Base-by-base conservation (phyloP, 2,797 vertebrate species). In the Scarus forsteni region DNA sequence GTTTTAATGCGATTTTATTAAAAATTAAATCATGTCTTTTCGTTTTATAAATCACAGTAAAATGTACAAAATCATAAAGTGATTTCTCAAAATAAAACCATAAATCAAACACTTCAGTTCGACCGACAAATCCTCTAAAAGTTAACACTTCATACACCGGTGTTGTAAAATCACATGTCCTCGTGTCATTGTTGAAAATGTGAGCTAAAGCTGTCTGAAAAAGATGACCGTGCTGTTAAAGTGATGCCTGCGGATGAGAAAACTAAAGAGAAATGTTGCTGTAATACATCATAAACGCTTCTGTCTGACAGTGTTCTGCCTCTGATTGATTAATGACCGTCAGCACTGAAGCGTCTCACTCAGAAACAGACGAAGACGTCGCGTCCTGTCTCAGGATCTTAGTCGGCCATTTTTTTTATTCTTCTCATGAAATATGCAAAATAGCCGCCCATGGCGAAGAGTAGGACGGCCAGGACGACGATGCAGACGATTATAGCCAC, bases 401-500 rank as follows among this genome's bases (percentile, higher is more conserved):
- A 74, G 13, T 60, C 49, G 10, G 42, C 9, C 1, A 15, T 1
- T 36, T 19, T 0, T 50, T 72, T 80, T 64, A 52, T 82, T 16
- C 0, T 43, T 57, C 61, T 86, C 45, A 84, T 27, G 75, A 60
- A 66, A 49, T 82, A 12, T 6, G 10, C 34, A 2, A 84, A 49
- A 70, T 71, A 86, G 18, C 64, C 44, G 15, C 68, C 73, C 81
- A 89, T 73, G 48, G 44, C 48, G 0, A 73, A 5, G 10, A 89
- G 52, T 60, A 91, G n/a, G 59, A 89, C 7, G 6, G 81, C 8
- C 3, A 90, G 73, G 62, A 89, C 15, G 46, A 75, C 46, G 1
- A 88, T 61, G 51, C 77, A 83, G 53, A 88, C 35, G 0, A 90
- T 88, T 1, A 88, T 65, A 44, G 80, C 85, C 51, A 89, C 73